Evolutionary conservation across 1,140 invertebrate genomes (phyloP).

Genomic region (Anastrepha ludens): DNA sequence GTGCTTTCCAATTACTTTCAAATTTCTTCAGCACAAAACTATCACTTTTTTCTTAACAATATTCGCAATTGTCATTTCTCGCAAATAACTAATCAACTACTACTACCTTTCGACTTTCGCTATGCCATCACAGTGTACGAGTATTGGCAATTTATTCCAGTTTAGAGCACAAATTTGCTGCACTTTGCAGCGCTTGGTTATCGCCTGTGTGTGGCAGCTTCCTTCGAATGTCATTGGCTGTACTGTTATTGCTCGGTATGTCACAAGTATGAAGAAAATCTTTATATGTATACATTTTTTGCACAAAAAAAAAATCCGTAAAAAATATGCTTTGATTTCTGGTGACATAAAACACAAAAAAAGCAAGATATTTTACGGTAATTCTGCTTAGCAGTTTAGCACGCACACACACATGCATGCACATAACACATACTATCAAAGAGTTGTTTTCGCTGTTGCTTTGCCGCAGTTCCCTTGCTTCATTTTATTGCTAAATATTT

Average conservation of each 20-base stretch:
- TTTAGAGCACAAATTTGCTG: background rate
- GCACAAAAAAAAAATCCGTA: too few relatives aligned
- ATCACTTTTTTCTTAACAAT: too few relatives aligned
- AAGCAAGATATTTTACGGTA: too few relatives aligned
- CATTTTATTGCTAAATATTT: background rate
- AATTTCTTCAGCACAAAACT: too few relatives aligned
- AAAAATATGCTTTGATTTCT: conserved; percentile 5
- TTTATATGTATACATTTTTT: too few relatives aligned
- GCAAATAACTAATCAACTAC: background rate
- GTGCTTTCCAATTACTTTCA: too few relatives aligned
- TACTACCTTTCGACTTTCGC: background rate
- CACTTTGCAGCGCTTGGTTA: background rate
- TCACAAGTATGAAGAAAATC: too few relatives aligned
- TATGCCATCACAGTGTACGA: background rate
- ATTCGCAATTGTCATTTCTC: too few relatives aligned
- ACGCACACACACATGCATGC: too few relatives aligned
- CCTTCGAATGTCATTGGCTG: background rate
- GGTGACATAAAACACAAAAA: background rate
- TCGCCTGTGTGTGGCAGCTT: background rate
- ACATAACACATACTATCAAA: background rate
- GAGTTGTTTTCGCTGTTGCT: background rate
- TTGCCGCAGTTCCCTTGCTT: background rate
- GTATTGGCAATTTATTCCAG: background rate
- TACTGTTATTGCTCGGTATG: background rate
- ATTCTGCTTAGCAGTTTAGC: background rate